These are phyloP conservation scores for Cryptoprocta ferox DNA, from an alignment of 2,797 vertebrate genomes.

Conservation along the genomic window DNA sequence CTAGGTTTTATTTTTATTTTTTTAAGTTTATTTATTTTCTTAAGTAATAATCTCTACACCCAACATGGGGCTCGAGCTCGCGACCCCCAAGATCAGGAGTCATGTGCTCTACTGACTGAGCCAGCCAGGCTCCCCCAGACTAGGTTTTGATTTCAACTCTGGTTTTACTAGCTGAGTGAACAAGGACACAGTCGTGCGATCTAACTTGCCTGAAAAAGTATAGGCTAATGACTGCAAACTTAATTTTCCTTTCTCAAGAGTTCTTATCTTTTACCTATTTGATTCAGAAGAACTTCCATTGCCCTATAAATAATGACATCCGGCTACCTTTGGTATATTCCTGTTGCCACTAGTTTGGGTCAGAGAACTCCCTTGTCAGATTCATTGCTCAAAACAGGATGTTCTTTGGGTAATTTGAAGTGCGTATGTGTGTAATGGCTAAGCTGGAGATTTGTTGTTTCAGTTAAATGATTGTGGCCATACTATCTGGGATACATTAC, in stretches of 20 bases:
- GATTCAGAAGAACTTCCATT: neutral
- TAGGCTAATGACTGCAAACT: neutral
- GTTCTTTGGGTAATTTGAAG: neutral
- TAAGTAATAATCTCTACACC: neutral
- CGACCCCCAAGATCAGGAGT: neutral
- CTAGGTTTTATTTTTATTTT: neutral
- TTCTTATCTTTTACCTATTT: neutral
- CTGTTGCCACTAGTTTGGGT: neutral
- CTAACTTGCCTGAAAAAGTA: neutral
- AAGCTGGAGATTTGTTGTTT: neutral
- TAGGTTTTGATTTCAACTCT: neutral
- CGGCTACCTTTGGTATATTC: neutral
- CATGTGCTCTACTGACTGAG: neutral
- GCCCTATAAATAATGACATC: neutral
- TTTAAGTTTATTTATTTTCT: neutral
- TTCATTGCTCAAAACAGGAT: neutral
- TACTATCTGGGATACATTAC: fast-evolving
- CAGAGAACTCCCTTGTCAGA: neutral
- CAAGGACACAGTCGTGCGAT: neutral
- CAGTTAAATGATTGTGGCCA: neutral
- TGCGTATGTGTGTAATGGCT: neutral
- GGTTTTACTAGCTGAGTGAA: neutral
- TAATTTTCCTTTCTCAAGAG: neutral
- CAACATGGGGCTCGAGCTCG: neutral
- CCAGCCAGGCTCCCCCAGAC: neutral